A percentile compares a stretch with the other conserved stretches of the same genome.
Conservation (phyloP, 2,888 invertebrate genomes). For the Oscheius sp. region DNA sequence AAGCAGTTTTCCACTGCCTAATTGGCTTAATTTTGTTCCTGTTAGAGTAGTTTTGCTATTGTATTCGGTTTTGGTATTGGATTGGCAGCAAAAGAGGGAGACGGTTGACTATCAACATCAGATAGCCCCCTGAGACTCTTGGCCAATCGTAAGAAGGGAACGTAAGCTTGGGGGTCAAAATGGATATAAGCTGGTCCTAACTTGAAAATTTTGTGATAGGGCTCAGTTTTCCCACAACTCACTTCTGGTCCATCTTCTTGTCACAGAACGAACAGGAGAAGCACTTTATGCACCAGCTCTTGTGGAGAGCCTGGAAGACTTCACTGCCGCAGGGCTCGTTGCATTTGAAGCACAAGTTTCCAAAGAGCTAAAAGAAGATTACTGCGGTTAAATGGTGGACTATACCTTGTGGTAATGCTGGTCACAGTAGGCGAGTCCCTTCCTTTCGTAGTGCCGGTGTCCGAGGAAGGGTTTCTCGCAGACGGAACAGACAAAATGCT, state of each 20-base stretch:
- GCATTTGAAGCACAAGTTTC: conserved; percentile 97
- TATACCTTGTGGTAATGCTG: conserved; percentile 88
- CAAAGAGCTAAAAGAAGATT: conserved; percentile 85
- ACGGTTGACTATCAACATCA: no score
- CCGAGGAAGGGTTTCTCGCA: conserved; percentile 99
- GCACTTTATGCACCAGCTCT: conserved; percentile 99
- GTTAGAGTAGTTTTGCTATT: no score
- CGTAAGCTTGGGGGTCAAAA: no score
- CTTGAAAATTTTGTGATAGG: no score
- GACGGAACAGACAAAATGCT: conserved; percentile 99
- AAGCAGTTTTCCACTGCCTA: neutral
- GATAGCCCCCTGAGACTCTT: no score
- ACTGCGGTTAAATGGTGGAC: neutral
- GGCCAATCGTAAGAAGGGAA: no score
- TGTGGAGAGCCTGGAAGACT: conserved; percentile 92
- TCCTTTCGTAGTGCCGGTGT: conserved; percentile 97
- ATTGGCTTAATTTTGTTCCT: no score
- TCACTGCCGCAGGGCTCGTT: conserved; percentile 97
- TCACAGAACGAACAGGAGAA: conserved; percentile 98
- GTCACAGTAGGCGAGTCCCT: conserved; percentile 97
- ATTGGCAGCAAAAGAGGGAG: no score
- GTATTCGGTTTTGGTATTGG: no score
- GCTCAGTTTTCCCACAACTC: conserved; percentile 32
- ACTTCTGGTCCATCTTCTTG: conserved; percentile 81
- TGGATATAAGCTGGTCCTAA: no score